phyloP scores from a whole-genome alignment of 2,113 vertebrate species.

The Lamprotornis superbus region DNA sequence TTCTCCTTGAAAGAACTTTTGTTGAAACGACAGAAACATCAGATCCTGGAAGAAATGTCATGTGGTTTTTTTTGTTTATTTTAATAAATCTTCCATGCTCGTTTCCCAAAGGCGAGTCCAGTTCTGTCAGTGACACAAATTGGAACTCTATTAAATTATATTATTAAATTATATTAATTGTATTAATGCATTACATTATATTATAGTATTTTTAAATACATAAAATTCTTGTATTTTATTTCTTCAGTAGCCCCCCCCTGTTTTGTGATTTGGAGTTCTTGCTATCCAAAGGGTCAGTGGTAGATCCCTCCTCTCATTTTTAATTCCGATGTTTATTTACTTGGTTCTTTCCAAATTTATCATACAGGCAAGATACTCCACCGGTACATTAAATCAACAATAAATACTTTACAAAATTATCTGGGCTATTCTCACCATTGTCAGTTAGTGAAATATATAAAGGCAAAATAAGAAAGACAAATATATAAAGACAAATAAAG shows the following conservation, averaged over 20 bases:
- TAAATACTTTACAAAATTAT: neutral
- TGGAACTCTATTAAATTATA: neutral
- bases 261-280: neutral
- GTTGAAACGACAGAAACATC: neutral
- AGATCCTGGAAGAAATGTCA: neutral
- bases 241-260: neutral
- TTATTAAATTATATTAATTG: no score
- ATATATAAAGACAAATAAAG: neutral
- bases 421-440: neutral
- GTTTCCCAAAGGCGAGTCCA: neutral
- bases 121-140: neutral
- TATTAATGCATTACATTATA: no score
- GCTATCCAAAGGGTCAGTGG: neutral
- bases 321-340: neutral
- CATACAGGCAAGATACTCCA: neutral
- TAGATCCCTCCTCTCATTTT: neutral
- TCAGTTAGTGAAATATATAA: no score
- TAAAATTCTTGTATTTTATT: neutral
- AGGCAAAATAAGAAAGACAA: no score
- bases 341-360: neutral
- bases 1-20: neutral
- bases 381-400: neutral
- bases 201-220: no score
- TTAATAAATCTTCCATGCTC: neutral
- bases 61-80: neutral